Conservation (phyloP, 1,140 invertebrate genomes). For the Dendrolimus punctatus region DNA sequence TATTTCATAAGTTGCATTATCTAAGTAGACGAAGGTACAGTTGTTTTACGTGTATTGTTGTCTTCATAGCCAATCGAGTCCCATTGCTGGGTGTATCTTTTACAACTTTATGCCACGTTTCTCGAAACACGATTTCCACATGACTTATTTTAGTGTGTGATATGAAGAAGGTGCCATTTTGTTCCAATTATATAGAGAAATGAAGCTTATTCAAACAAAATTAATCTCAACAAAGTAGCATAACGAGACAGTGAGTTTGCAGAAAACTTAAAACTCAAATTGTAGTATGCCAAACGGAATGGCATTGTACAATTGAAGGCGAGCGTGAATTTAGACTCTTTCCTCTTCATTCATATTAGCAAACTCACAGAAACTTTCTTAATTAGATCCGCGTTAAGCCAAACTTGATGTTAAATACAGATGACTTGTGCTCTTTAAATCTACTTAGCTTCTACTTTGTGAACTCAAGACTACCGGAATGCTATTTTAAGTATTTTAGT, state of each 20-base stretch:
- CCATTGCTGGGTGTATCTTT: too few species aligned
- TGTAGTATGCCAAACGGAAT: constrained; percentile 20
- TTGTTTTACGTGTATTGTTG: too few species aligned
- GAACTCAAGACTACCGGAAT: constrained; percentile 23
- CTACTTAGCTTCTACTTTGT: constrained; percentile 20
- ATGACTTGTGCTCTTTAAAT: constrained; percentile 26
- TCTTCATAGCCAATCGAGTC: too few species aligned
- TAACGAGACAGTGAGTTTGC: constrained; percentile 10
- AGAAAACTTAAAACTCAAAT: constrained; percentile 14
- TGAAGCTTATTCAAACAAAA: too few species aligned
- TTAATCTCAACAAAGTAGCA: constrained; percentile 4
- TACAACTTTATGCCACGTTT: too few species aligned
- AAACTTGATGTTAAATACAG: constrained; percentile 34
- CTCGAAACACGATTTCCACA: too few species aligned
- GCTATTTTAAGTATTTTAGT: not conserved
- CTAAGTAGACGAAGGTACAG: too few species aligned
- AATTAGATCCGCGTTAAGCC: constrained; percentile 28
- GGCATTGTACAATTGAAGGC: constrained; percentile 19
- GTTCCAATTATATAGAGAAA: too few species aligned
- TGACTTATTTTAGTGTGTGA: too few species aligned
- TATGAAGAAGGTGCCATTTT: too few species aligned
- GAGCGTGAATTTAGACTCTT: constrained; percentile 24
- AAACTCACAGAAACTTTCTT: constrained; percentile 32
- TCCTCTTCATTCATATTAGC: constrained; percentile 36
- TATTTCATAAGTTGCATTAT: too few species aligned